Base-by-base conservation (phyloP, 2,797 vertebrate genomes). In the Moxostoma hubbsi region DNA sequence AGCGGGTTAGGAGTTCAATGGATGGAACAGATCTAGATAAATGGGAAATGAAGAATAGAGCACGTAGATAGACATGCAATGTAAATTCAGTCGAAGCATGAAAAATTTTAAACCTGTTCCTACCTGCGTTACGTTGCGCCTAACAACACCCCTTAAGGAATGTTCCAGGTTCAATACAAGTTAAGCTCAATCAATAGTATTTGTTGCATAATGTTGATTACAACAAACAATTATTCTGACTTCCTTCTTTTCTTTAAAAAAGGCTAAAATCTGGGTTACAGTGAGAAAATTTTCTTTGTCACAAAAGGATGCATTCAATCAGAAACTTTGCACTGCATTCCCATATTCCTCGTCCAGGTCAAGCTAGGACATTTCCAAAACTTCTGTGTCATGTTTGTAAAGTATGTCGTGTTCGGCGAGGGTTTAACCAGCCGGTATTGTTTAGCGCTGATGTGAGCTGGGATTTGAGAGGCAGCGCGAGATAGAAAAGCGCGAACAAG, bases 21-120 rank as follows among this genome's bases (percentile, higher is more conserved):
- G 62, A 49, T 71, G 54, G n/a, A 53, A 49, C 73, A 77, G 62
- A 62, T 73, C 59, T 36, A 73, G 68, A 61, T 72, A 62, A 51
- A 58, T 5, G 1, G 15, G n/a, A 55, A 65, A n/a, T 16, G 5
- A 66, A 73, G 51, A 68, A 15, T 18, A 49, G 49, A 53, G 59
- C 24, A 45, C 11, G 24, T 15, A 15, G 72, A 63, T 59, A 49
- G 69, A 18, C 69, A 43, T 6, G 55, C 15, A 59, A 59, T 58
- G 54, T 71, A 71, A 71, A 71, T 71, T 18, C 11, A 18, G 16
- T 53, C 16, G n/a, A 45, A 46, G 36, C 45, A 43, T n/a, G 10
- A 0, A 71, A 71, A 71, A 57, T 8, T 16, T 0, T 47, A 58
- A 58, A 36, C 36, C 36, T 36, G 36, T 36, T 45, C 15, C 10